These are phyloP conservation scores for Emberiza fucata DNA, from an alignment of 2,113 vertebrate genomes.

Conservation along the genomic window DNA sequence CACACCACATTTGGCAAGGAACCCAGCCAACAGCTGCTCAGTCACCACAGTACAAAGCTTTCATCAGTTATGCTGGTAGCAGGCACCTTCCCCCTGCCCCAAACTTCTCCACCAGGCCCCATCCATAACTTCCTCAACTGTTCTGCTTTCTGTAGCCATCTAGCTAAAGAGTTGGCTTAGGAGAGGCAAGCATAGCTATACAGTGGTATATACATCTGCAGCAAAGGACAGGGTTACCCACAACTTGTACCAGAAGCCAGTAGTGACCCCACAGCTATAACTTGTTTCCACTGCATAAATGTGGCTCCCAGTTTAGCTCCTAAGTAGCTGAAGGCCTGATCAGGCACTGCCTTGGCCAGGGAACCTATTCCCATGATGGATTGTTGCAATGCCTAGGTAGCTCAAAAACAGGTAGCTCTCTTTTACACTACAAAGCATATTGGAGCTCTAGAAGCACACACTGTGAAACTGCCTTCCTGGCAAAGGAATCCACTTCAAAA, in stretches of 20 bases:
- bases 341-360: background rate
- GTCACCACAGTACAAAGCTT: background rate
- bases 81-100: background rate
- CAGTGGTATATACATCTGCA: rapidly evolving
- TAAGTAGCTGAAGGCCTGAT: background rate
- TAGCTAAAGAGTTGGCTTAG: background rate
- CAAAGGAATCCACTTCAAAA: background rate
- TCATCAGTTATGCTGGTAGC: rapidly evolving
- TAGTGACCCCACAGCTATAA: background rate
- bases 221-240: background rate
- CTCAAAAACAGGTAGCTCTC: background rate
- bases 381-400: background rate
- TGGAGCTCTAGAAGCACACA: background rate
- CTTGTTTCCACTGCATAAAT: background rate
- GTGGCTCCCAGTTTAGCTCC: background rate
- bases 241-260: background rate
- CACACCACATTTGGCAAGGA: background rate
- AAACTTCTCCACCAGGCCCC: background rate
- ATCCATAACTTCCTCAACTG: background rate
- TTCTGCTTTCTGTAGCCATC: background rate
- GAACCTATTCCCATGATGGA: background rate
- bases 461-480: background rate
- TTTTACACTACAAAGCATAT: background rate
- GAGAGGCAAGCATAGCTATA: background rate
- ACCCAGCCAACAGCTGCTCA: background rate